phyloP scores from a whole-genome alignment of 1,140 invertebrate genomes.

The Piezodorus guildinii region DNA sequence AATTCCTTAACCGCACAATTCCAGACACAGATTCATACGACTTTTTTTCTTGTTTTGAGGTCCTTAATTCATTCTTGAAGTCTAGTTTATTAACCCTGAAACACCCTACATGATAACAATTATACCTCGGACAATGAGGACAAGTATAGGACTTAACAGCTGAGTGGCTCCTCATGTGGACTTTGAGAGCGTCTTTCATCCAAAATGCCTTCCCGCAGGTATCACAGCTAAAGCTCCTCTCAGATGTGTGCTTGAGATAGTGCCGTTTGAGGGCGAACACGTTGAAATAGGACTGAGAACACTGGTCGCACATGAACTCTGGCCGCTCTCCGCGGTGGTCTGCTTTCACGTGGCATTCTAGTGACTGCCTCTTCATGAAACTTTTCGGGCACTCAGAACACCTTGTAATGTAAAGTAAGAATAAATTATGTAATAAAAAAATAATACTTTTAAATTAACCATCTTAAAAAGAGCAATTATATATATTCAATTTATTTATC shows the following conservation, averaged over 20 bases:
- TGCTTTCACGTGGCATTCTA: conserved; percentile 42
- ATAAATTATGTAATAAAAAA: too few species aligned
- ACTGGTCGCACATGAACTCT: conserved; percentile 49
- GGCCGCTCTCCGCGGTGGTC: conserved; percentile 51
- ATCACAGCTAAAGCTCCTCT: conserved; percentile 49
- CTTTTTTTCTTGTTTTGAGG: too few species aligned
- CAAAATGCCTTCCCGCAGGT: conserved; percentile 54
- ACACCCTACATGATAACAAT: too few species aligned
- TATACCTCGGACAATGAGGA: conserved; percentile 39
- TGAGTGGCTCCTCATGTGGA: conserved; percentile 49
- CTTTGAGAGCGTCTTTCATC: conserved; percentile 43
- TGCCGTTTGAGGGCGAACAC: conserved; percentile 33
- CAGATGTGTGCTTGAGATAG: conserved; percentile 48
- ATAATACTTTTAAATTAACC: too few species aligned
- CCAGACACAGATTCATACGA: too few species aligned
- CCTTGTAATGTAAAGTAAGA: conserved; percentile 9
- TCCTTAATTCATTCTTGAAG: too few species aligned
- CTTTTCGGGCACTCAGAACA: conserved; percentile 19
- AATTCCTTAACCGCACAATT: too few species aligned
- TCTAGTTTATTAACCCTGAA: too few species aligned
- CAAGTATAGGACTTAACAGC: conserved; percentile 40
- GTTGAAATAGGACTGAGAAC: conserved; percentile 35
- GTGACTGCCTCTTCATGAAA: conserved; percentile 23
- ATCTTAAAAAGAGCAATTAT: too few species aligned
- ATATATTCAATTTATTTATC: too few species aligned